Conservation (phyloP, 2,888 invertebrate species). For the Trichogramma dendrolimi region DNA sequence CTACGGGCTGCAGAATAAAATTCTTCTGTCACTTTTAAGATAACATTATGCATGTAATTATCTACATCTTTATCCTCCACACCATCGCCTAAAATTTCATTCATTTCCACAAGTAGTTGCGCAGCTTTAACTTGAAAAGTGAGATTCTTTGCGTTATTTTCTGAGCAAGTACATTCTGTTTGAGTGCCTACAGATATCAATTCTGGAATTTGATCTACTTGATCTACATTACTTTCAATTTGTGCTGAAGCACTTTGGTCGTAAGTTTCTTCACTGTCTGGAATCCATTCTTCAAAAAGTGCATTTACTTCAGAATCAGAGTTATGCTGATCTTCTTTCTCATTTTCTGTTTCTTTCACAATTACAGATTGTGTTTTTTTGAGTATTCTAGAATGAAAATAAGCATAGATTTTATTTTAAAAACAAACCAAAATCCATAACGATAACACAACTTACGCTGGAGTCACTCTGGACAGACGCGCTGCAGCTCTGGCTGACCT, state of each 20-base stretch:
- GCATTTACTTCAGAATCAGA: no score
- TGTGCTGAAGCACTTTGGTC: no score
- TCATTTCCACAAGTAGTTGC: constrained; percentile 9
- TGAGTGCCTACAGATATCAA: not conserved
- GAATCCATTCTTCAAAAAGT: no score
- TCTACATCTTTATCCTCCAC: not conserved
- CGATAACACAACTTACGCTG: not conserved
- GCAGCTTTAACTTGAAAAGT: not conserved
- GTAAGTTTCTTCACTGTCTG: no score
- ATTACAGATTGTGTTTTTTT: no score
- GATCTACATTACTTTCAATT: no score
- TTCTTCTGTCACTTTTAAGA: constrained; percentile 10
- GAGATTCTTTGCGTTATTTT: not conserved
- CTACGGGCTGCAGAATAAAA: constrained; percentile 13
- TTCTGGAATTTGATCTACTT: no score
- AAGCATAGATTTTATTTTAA: no score
- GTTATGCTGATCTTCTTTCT: not conserved
- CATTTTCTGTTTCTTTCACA: not conserved
- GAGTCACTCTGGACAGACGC: not conserved
- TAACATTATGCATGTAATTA: constrained; percentile 1
- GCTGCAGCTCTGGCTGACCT: constrained; percentile 1
- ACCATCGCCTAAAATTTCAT: not conserved
- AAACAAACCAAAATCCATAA: not conserved
- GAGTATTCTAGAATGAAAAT: no score
- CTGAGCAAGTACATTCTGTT: not conserved